Base-by-base conservation (phyloP, 2,888 invertebrate species). In the Crioceris asparagi region DNA sequence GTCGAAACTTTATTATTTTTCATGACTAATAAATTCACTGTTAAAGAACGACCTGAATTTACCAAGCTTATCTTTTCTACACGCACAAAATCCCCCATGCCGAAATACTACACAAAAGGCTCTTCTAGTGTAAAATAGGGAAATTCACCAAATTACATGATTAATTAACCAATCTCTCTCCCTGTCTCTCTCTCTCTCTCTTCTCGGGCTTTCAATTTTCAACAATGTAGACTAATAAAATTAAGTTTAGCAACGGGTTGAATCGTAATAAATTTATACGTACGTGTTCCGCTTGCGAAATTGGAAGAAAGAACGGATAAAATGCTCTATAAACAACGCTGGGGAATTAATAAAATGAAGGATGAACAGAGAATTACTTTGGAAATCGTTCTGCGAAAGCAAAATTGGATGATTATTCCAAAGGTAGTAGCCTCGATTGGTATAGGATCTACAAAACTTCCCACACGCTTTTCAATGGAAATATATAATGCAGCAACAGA, bases 191-290 rank as follows among this genome's bases (percentile, higher is more conserved):
- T n/a, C n/a, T n/a, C n/a, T n/a, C n/a, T n/a, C n/a, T 49, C 53
- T 45, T 48, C 47, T 48, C 47, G 51, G 54, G 56, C 60, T 60
- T 61, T 61, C 61, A 62, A 62, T 61, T 62, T 61, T 61, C 60
- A 62, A 65, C 64, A 65, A 64, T 65, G 62, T 55, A 54, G 56
- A 57, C 58, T 65, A 64, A 65, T 64, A 62, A 63, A 64, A 64
- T 65, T 62, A 60, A 61, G 60, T 62, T 61, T 53, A 57, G 59
- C 59, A 65, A 63, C 63, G 62, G 64, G 63, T 64, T 63, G 64
- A 64, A 64, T 62, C 59, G 57, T 57, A 57, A 59, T 59, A 59
- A 59, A 59, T 59, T 59, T 57, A 57, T 59, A 56, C 50, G 55
- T 56, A 59, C 59, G 59, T 59, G 59, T 54, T 46, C 50, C 49